Conservation (phyloP, 2,888 invertebrate genomes). For the Hypomecis atomaria region DNA sequence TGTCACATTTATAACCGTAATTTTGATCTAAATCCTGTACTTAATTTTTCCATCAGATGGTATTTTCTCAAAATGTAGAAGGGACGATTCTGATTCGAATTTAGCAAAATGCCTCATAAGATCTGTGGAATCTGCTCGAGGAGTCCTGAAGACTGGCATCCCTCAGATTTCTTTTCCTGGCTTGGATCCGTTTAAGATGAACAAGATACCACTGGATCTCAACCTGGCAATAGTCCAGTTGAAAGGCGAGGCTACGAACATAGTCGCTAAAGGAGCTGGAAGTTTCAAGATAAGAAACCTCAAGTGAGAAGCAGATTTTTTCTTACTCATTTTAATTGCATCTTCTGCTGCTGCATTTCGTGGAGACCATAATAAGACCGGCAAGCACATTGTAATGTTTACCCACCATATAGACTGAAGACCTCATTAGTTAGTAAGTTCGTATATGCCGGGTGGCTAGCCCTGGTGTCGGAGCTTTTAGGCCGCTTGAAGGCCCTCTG, state of each 20-base stretch:
- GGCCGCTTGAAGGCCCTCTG: no score
- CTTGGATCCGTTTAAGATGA: constrained; percentile 8
- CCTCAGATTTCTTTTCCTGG: constrained; percentile 1
- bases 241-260: constrained; percentile 1
- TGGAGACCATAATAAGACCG: no score
- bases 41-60: background rate
- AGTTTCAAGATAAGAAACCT: background rate
- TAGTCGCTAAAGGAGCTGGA: background rate
- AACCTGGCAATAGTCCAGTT: background rate
- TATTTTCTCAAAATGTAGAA: background rate
- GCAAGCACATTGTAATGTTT: no score
- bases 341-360: no score
- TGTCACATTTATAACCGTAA: no score
- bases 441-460: no score
- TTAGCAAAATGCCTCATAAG: constrained; percentile 1
- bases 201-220: background rate
- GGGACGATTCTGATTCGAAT: background rate
- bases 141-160: background rate
- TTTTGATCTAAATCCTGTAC: no score
- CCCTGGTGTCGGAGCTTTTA: no score
- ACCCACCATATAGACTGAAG: no score
- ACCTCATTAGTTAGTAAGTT: no score
- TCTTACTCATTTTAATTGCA: no score
- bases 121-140: background rate
- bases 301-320: background rate